Conservation (phyloP, 2,113 vertebrate species). For the Malurus melanocephalus region DNA sequence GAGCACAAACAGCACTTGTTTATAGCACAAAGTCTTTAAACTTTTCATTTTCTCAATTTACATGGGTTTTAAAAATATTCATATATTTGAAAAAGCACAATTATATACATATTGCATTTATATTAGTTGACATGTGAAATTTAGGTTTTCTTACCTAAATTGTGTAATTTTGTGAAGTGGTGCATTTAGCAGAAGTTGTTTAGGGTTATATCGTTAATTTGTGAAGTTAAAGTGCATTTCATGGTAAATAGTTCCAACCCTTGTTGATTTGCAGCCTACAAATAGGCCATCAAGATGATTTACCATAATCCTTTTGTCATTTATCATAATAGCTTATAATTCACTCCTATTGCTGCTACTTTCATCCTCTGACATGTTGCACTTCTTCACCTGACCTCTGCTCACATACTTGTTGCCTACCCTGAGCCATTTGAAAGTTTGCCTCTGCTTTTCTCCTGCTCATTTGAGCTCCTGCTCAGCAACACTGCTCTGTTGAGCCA, state of each 20-base stretch:
- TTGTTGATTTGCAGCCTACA: slow-evolving; percentile 31
- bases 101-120: slow-evolving; percentile 34
- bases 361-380: not conserved
- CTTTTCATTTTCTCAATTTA: slow-evolving; percentile 5
- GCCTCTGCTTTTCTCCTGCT: not conserved
- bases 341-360: not conserved
- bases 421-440: slow-evolving; percentile 45
- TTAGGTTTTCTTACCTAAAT: slow-evolving; percentile 28
- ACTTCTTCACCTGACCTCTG: slow-evolving; percentile 33
- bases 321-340: slow-evolving; percentile 54
- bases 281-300: slow-evolving; percentile 22
- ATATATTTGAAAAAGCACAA: slow-evolving; percentile 40
- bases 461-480: not conserved
- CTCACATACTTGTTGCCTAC: not conserved
- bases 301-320: slow-evolving; percentile 1
- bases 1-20: not conserved
- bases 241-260: slow-evolving; percentile 12
- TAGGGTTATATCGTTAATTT: slow-evolving; percentile 56
- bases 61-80: no score
- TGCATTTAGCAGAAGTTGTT: slow-evolving; percentile 56
- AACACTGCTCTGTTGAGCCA: not conserved
- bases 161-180: slow-evolving; percentile 57
- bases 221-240: not conserved
- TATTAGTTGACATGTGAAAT: slow-evolving; percentile 45
- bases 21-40: not conserved